A percentile compares a stretch with the other conserved stretches of the same genome.
Conservation (phyloP, 1,140 invertebrate genomes). For the Arctopsyche grandis region DNA sequence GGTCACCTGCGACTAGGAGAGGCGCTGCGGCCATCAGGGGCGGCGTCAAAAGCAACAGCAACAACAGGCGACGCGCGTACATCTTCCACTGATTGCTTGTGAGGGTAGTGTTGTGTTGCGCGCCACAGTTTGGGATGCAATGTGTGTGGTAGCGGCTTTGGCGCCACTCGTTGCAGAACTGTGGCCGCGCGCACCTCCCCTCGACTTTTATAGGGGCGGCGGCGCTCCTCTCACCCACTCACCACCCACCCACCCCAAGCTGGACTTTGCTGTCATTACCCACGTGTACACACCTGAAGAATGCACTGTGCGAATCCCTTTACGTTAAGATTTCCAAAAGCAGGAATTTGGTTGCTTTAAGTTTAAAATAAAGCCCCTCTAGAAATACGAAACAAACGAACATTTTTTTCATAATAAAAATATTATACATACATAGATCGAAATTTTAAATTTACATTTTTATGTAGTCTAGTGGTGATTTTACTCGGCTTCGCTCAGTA, state of each 20-base stretch:
- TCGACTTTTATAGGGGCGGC: neutral
- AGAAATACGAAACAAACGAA: too few species aligned
- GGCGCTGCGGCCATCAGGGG: conserved; percentile 18
- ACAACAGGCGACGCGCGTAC: neutral
- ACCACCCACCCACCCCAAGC: neutral
- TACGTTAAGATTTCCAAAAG: too few species aligned
- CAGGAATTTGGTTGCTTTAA: too few species aligned
- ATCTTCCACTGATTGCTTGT: neutral
- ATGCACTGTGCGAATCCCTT: neutral
- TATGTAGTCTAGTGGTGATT: too few species aligned
- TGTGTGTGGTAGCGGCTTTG: neutral
- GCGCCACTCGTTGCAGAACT: conserved; percentile 1
- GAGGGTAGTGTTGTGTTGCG: neutral
- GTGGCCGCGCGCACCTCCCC: neutral
- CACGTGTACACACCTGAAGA: neutral
- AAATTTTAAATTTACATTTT: too few species aligned
- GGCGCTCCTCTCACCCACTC: neutral
- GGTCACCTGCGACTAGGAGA: neutral
- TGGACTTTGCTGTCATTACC: neutral
- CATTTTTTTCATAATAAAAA: too few species aligned
- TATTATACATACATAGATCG: too few species aligned
- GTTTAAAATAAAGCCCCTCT: too few species aligned
- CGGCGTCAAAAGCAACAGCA: conserved; percentile 12
- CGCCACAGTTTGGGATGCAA: neutral
- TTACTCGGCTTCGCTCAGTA: too few species aligned